Base-by-base conservation (phyloP, 2,113 vertebrate species). In the Ageneiosus marmoratus region DNA sequence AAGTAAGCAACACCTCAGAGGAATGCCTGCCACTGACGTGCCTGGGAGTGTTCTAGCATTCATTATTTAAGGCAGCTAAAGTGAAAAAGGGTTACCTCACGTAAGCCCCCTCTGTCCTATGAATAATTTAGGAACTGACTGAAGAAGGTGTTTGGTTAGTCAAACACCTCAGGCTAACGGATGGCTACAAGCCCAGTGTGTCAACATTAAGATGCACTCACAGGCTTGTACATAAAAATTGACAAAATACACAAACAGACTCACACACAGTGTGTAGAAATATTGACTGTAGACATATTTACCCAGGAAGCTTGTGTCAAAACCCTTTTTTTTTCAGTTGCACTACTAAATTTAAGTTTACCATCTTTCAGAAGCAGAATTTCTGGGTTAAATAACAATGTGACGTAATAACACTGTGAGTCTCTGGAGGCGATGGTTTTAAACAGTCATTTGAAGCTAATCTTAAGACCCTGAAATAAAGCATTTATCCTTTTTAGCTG, bases 41-140 rank as follows among this genome's bases (percentile, higher is more conserved):
- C 81, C 69, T 84, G 82, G 84, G 88, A 87, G 91, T 89, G 84
- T 77, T 89, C 85, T 86, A 86, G 69, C 88, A 93, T 94, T 92
- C 93, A 95, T 95, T 95, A 94, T 95, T 94, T 93, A 95, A 90
- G 88, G 50, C 81, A 86, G 29, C 91, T 91, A 93, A 94, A 94
- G 93, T 93, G 94, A 95, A 94, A 87, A 94, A 92, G 90, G 89
- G 89, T 87, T 91, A 87, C 91, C 82, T 90, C 84, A 86, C 89
- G 90, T 89, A 88, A 85, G 86, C 90, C 92, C 90, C 77, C 77
- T 89, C 91, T 90, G 90, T 89, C 89, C 82, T 84, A 94, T 94
- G 92, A 94, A 94, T 94, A 93, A 94, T 94, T 90, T 90, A 94
- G 53, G 82, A 92, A 87, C 88, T 53, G 87, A 89, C 92, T 94